A percentile compares a stretch with the other conserved stretches of the same genome.
Evolutionary conservation across 1,140 invertebrate genomes (phyloP).

Genomic region (Drosophila rhopaloa): DNA sequence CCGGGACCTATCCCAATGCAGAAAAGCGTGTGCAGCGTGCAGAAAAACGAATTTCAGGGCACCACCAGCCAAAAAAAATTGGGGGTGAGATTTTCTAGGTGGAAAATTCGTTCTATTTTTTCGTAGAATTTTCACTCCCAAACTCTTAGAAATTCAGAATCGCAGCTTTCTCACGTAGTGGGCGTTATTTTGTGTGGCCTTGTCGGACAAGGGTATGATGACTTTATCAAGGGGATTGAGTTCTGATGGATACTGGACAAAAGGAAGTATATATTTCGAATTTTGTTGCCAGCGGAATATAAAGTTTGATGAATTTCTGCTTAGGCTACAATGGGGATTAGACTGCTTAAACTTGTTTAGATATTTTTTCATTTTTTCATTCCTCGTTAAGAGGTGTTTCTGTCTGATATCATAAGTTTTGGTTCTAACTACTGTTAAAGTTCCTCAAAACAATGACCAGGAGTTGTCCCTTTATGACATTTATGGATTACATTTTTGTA

Average conservation of each 20-base stretch:
- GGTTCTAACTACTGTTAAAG: too few relatives aligned
- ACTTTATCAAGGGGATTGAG: constrained; percentile 45
- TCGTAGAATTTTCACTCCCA: constrained; percentile 10
- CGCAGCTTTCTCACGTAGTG: constrained; percentile 31
- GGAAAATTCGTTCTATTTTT: constrained; percentile 17
- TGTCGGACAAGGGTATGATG: constrained; percentile 38
- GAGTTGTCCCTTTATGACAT: too few relatives aligned
- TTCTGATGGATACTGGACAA: constrained; percentile 18
- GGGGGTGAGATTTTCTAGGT: constrained; percentile 2
- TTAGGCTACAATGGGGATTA: constrained; percentile 1
- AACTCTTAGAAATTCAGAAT: constrained; percentile 30
- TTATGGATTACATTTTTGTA: too few relatives aligned
- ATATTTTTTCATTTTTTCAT: not conserved
- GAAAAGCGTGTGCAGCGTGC: constrained; percentile 56
- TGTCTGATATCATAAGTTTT: too few relatives aligned
- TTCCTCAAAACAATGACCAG: too few relatives aligned
- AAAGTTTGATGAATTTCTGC: constrained; percentile 4
- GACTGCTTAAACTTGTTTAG: not conserved
- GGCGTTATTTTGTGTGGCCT: constrained; percentile 39
- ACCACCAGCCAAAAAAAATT: constrained; percentile 17
- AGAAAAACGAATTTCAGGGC: constrained; percentile 73
- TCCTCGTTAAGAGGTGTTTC: too few relatives aligned
- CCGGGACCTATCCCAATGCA: constrained; percentile 47
- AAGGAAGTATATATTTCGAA: not conserved
- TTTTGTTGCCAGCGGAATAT: not conserved